A percentile compares a stretch with the other conserved stretches of the same genome.
These are phyloP conservation scores for Sebastolobus alascanus DNA, from an alignment of 2,797 vertebrate genomes.

Conservation along the genomic window DNA sequence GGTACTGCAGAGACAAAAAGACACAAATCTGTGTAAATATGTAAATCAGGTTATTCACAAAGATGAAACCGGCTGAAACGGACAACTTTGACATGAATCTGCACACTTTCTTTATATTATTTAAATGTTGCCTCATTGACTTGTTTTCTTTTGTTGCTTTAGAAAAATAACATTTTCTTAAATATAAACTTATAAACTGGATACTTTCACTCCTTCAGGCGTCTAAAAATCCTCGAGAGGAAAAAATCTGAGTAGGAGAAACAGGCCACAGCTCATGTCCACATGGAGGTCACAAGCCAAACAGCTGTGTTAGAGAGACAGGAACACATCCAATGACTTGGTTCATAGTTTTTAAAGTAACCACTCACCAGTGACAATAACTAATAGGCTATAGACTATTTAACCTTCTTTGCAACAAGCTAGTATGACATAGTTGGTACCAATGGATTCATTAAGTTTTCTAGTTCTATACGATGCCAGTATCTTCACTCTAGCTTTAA, in stretches of 20 bases:
- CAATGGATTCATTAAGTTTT: no score
- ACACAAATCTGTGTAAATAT: background rate
- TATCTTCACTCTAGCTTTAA: no score
- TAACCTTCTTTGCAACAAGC: no score
- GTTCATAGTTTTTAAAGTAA: background rate
- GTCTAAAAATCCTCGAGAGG: background rate
- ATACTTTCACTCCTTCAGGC: no score
- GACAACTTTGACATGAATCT: background rate
- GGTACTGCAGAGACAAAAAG: slow-evolving; percentile 85
- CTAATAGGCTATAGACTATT: background rate
- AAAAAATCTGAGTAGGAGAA: background rate
- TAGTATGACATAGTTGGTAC: no score
- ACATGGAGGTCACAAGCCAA: background rate
- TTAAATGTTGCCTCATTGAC: background rate
- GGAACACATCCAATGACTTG: background rate
- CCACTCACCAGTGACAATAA: background rate
- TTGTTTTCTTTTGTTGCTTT: background rate
- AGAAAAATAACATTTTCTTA: background rate
- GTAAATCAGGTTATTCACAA: background rate
- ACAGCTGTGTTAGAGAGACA: background rate
- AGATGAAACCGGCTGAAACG: background rate
- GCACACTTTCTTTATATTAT: background rate
- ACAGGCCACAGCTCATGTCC: background rate
- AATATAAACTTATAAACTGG: background rate
- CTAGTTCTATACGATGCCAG: no score